These are phyloP conservation scores for Drosophila anomalata DNA, from an alignment of 2,888 invertebrate genomes.

Conservation along the genomic window DNA sequence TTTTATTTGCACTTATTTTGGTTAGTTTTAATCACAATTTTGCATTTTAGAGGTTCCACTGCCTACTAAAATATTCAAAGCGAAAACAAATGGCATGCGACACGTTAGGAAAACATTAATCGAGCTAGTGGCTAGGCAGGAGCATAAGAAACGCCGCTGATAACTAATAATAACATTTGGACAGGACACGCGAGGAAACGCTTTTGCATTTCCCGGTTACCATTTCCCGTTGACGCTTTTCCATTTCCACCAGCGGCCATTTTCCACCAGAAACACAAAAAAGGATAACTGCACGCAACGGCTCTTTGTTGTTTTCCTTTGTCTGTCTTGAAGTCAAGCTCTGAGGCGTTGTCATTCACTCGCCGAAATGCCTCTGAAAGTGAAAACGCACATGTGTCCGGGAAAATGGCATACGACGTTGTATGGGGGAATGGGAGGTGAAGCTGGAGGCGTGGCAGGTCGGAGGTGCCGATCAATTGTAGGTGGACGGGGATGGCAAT, in stretches of 20 bases:
- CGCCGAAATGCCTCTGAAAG: slow-evolving; percentile 41
- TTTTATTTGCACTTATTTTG: slow-evolving; percentile 45
- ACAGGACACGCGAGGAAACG: slow-evolving; percentile 69
- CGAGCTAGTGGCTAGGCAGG: slow-evolving; percentile 48
- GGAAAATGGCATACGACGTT: neutral
- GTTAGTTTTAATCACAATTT: slow-evolving; percentile 56
- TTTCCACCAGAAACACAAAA: slow-evolving; percentile 14
- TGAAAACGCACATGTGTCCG: slow-evolving; percentile 38
- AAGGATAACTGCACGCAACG: slow-evolving; percentile 48
- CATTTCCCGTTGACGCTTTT: slow-evolving; percentile 25
- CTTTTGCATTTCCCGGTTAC: slow-evolving; percentile 60
- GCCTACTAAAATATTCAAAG: slow-evolving; percentile 62
- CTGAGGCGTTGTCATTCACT: slow-evolving; percentile 42
- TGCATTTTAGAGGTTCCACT: slow-evolving; percentile 24
- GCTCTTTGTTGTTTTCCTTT: slow-evolving; percentile 25
- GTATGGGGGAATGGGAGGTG: neutral
- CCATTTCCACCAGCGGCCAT: slow-evolving; percentile 24
- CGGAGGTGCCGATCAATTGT: slow-evolving; percentile 39
- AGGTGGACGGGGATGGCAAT: slow-evolving; percentile 29
- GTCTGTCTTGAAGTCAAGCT: slow-evolving; percentile 56
- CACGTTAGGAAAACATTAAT: slow-evolving; percentile 67
- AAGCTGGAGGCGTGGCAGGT: neutral
- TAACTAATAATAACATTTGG: slow-evolving; percentile 72
- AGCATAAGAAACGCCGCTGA: slow-evolving; percentile 55
- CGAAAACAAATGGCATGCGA: slow-evolving; percentile 51